Percentiles rank a stretch among this genome's conserved stretches.
phyloP scores from a whole-genome alignment of 2,797 vertebrate genomes.

The Huso huso region DNA sequence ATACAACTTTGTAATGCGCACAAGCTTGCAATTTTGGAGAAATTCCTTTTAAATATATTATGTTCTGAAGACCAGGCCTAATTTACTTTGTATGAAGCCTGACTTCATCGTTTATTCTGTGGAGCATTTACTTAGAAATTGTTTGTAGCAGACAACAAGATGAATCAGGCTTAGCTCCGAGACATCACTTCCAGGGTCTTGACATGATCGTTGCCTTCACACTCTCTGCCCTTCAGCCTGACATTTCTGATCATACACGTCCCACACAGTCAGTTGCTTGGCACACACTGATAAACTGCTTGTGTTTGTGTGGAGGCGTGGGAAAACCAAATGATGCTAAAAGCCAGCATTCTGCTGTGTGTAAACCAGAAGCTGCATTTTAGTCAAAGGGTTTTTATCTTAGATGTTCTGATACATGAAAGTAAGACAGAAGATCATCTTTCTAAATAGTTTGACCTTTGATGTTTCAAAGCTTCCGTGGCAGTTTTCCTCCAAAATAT shows the following conservation, averaged over 20 bases:
- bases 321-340: background rate
- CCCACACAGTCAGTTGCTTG: conserved; percentile 12
- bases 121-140: too few species aligned
- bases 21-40: too few species aligned
- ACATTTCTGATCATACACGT: background rate
- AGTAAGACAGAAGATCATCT: background rate
- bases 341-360: background rate
- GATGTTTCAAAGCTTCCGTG: too few species aligned
- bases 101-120: too few species aligned
- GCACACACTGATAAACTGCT: background rate
- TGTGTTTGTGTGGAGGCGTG: background rate
- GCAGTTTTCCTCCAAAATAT: too few species aligned
- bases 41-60: too few species aligned
- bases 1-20: background rate
- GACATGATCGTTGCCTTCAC: conserved; percentile 16
- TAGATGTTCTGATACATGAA: background rate
- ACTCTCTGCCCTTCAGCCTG: background rate
- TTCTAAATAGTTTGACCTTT: too few species aligned
- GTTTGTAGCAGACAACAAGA: background rate
- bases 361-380: background rate
- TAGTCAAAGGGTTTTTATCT: background rate
- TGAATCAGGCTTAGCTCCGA: background rate
- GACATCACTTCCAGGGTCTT: conserved; percentile 3
- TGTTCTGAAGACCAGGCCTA: too few species aligned
- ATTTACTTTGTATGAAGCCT: too few species aligned